A percentile compares a stretch with the other conserved stretches of the same genome.
phyloP scores from a whole-genome alignment of 2,888 invertebrate genomes.

The Boloria selene region DNA sequence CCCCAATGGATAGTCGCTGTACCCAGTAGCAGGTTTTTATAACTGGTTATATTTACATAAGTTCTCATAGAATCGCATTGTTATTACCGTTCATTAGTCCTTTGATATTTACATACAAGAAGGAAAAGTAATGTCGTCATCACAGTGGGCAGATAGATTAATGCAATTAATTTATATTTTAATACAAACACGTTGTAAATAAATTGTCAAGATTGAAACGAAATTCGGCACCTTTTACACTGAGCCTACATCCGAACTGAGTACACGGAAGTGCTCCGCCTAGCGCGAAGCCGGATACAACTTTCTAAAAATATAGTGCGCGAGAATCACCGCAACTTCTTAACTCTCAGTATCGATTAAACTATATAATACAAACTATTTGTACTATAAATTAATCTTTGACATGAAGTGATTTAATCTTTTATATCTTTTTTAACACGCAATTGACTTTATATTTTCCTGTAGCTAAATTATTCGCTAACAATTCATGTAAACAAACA shows the following conservation, averaged over 20 bases:
- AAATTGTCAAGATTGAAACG: slow-evolving; percentile 11
- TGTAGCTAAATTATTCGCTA: no score
- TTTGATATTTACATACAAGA: slow-evolving; percentile 26
- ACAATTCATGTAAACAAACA: no score
- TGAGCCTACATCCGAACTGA: slow-evolving; percentile 64
- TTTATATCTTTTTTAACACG: not conserved
- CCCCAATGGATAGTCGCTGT: slow-evolving; percentile 9
- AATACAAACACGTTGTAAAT: not conserved
- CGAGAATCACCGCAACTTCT: slow-evolving; percentile 44
- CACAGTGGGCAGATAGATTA: slow-evolving; percentile 13
- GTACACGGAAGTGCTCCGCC: slow-evolving; percentile 68
- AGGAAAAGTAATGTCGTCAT: slow-evolving; percentile 31
- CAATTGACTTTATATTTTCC: not conserved
- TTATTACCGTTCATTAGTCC: slow-evolving; percentile 26
- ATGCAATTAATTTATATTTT: not conserved
- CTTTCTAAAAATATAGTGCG: slow-evolving; percentile 79
- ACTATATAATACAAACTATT: slow-evolving; percentile 9
- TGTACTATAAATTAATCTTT: slow-evolving; percentile 12
- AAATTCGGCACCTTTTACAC: slow-evolving; percentile 55
- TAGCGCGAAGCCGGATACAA: slow-evolving; percentile 71
- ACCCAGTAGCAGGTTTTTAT: slow-evolving; percentile 36
- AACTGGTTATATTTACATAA: slow-evolving; percentile 42
- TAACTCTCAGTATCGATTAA: slow-evolving; percentile 27
- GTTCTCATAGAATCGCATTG: slow-evolving; percentile 31
- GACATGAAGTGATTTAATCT: not conserved